These are phyloP conservation scores for Ptychobarbus kaznakovi DNA, from an alignment of 2,797 vertebrate genomes.

Conservation along the genomic window DNA sequence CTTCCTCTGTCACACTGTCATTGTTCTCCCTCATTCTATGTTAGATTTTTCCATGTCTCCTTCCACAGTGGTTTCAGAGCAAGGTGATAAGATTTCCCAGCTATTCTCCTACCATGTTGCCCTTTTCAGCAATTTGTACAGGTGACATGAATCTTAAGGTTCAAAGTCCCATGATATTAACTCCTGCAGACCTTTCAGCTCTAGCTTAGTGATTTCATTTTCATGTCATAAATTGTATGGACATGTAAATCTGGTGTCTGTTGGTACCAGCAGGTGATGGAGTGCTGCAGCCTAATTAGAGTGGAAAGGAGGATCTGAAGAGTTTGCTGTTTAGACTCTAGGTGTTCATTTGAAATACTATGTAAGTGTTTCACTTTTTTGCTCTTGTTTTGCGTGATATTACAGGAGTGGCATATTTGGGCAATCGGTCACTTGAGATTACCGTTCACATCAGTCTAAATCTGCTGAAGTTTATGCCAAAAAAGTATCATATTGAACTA, in stretches of 20 bases:
- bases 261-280: background rate
- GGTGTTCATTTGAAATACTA: background rate
- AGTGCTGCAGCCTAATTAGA: background rate
- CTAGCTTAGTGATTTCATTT: background rate
- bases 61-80: background rate
- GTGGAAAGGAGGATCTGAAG: background rate
- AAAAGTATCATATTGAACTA: background rate
- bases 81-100: constrained; percentile 8
- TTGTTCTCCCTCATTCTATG: background rate
- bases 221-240: constrained; percentile 5
- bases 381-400: background rate
- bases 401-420: background rate
- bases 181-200: constrained; percentile 28
- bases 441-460: background rate
- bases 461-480: background rate
- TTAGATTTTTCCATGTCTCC: background rate
- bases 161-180: background rate
- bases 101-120: background rate
- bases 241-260: background rate
- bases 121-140: background rate
- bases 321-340: background rate
- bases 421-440: background rate
- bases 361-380: background rate
- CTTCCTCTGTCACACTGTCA: background rate
- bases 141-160: constrained; percentile 7